These are phyloP conservation scores for Scatophagus argus DNA, from an alignment of 2,113 vertebrate species.

Conservation along the genomic window DNA sequence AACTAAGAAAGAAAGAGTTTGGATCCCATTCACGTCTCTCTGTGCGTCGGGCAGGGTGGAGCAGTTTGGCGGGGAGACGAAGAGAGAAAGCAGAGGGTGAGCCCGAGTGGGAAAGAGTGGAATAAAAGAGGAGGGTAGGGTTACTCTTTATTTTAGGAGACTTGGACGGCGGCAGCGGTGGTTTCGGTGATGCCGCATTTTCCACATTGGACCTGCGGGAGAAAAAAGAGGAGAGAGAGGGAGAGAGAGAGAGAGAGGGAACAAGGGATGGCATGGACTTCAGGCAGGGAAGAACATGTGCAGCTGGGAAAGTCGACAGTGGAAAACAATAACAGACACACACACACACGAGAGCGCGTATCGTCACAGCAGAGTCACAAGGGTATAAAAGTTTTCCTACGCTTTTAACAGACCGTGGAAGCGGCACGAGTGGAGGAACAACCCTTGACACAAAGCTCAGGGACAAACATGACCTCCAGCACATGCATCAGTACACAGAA, in stretches of 20 bases:
- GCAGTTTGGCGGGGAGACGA: constrained; percentile 50
- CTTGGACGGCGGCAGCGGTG: constrained; percentile 69
- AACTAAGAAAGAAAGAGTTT: background rate
- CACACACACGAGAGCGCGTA: background rate
- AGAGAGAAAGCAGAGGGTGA: constrained; percentile 27
- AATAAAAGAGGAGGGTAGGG: constrained; percentile 68
- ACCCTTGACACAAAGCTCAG: background rate
- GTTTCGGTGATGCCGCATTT: constrained; percentile 85
- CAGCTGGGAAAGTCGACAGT: constrained; percentile 42
- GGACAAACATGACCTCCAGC: constrained; percentile 1
- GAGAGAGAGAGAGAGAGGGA: constrained; percentile 4
- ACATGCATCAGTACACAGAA: too few relatives aligned
- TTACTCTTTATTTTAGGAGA: constrained; percentile 80
- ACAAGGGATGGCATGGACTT: constrained; percentile 66
- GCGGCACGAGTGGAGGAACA: background rate
- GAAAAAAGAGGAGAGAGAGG: background rate
- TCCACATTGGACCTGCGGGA: constrained; percentile 78
- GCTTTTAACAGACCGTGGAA: background rate
- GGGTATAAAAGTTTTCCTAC: background rate
- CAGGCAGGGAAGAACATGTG: constrained; percentile 64
- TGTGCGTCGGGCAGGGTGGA: constrained; percentile 66
- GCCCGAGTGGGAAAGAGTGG: constrained; percentile 41
- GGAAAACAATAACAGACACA: constrained; percentile 53
- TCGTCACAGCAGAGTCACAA: background rate
- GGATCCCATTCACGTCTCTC: constrained; percentile 22